A percentile compares a stretch with the other conserved stretches of the same genome.
phyloP scores from a whole-genome alignment of 1,140 invertebrate genomes.

The Cyclina sinensis region DNA sequence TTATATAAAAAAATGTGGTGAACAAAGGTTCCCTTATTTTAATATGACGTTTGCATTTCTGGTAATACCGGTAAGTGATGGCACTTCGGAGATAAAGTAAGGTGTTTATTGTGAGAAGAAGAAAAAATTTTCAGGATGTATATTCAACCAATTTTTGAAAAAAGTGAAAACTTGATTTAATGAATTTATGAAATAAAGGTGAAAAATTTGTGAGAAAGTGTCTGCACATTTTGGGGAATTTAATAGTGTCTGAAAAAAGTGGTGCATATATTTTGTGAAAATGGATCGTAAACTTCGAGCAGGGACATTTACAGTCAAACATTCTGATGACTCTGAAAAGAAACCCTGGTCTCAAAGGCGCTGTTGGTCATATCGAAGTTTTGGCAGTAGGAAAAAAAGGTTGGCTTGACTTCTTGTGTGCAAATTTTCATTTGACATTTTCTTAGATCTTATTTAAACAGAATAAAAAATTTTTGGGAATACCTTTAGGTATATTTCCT shows the following conservation, averaged over 20 bases:
- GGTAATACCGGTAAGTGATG: neutral
- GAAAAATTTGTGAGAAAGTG: too few species aligned
- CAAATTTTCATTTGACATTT: too few species aligned
- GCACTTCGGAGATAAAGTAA: neutral
- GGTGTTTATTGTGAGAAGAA: neutral
- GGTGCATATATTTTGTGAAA: neutral
- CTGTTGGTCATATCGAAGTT: slow-evolving; percentile 1
- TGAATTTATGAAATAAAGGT: too few species aligned
- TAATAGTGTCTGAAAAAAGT: too few species aligned
- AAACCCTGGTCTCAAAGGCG: slow-evolving; percentile 29
- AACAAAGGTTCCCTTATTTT: neutral
- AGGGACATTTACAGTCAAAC: slow-evolving; percentile 12
- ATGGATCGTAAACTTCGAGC: slow-evolving; percentile 4
- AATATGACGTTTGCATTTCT: slow-evolving; percentile 7
- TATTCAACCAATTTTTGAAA: too few species aligned
- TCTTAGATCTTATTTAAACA: too few species aligned
- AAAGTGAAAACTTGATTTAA: too few species aligned
- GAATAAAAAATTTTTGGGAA: too few species aligned
- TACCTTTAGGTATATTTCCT: too few species aligned
- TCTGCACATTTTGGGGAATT: too few species aligned
- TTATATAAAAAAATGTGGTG: neutral
- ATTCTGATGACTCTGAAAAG: neutral
- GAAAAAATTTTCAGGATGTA: too few species aligned
- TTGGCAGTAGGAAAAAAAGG: slow-evolving; percentile 29
- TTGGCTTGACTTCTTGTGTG: too few species aligned